Evolutionary conservation across 2,888 invertebrate genomes (phyloP).

Genomic region (Thymelicus lineola): DNA sequence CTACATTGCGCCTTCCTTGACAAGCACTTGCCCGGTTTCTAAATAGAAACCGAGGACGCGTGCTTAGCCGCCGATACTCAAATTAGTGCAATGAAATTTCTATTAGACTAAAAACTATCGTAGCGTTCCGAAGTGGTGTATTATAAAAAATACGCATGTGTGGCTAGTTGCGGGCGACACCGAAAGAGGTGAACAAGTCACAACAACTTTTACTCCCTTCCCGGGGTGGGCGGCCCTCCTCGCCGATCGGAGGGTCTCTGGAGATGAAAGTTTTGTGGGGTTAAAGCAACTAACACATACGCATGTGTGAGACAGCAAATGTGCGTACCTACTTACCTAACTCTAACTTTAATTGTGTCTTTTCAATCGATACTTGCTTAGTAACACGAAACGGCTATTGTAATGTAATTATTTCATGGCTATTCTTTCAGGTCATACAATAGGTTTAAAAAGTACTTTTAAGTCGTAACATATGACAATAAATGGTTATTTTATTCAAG

Average conservation of each 20-base stretch:
- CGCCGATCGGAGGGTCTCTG: slow-evolving; percentile 68
- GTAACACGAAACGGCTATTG: slow-evolving; percentile 44
- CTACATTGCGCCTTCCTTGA: too few relatives aligned
- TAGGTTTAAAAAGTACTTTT: too few relatives aligned
- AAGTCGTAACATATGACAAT: too few relatives aligned
- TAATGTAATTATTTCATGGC: background rate
- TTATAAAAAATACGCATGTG: slow-evolving; percentile 65
- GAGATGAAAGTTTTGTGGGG: slow-evolving; percentile 85
- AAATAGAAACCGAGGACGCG: too few relatives aligned
- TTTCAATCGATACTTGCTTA: slow-evolving; percentile 81
- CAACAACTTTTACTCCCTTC: slow-evolving; percentile 83
- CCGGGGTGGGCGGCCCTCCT: slow-evolving; percentile 65
- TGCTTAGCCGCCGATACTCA: too few relatives aligned
- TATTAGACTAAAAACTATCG: background rate
- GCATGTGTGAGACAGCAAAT: slow-evolving; percentile 78
- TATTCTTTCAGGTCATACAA: too few relatives aligned
- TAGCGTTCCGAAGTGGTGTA: slow-evolving; percentile 37
- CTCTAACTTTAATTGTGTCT: slow-evolving; percentile 85
- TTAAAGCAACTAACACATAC: slow-evolving; percentile 76
- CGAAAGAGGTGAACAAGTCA: slow-evolving; percentile 85
- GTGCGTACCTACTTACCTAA: slow-evolving; percentile 79
- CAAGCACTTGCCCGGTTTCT: too few relatives aligned
- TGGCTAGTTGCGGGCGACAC: slow-evolving; percentile 77
- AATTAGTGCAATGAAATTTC: too few relatives aligned
- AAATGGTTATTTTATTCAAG: too few relatives aligned